Conservation (phyloP, 2,797 vertebrate genomes). For the Hyperoplus immaculatus region DNA sequence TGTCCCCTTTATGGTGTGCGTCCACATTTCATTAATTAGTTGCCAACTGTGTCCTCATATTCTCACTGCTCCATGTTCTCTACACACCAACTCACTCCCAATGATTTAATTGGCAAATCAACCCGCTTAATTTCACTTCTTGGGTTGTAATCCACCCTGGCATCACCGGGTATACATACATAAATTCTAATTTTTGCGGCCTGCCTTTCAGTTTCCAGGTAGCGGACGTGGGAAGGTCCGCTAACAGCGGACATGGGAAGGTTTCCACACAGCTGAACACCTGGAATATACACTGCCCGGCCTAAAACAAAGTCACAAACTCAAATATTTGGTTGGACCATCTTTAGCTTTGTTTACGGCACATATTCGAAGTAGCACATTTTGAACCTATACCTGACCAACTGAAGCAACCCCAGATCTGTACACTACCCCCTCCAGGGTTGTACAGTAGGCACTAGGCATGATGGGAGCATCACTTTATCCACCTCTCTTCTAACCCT, state of each 20-base stretch:
- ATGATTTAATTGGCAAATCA: neutral
- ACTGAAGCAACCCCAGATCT: no score
- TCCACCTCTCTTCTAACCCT: no score
- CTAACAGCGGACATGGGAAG: no score
- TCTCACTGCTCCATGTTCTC: neutral
- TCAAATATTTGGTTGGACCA: no score
- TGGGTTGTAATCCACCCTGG: neutral
- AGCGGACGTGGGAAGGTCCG: constrained; percentile 1
- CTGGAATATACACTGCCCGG: constrained; percentile 8
- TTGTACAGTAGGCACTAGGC: no score
- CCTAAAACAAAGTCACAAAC: no score
- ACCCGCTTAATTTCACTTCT: constrained; percentile 1
- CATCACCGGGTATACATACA: constrained; percentile 8
- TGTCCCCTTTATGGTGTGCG: neutral
- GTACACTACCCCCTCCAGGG: no score
- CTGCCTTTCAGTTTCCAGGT: constrained; percentile 42
- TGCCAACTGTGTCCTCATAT: neutral
- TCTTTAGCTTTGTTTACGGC: no score
- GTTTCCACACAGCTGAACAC: constrained; percentile 31
- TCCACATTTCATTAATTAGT: constrained; percentile 33
- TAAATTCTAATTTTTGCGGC: constrained; percentile 1
- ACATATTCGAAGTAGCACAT: no score
- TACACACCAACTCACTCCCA: neutral
- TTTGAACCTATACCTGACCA: no score
- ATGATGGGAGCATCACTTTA: no score